phyloP scores from a whole-genome alignment of 2,113 vertebrate species.

The Numenius arquata region DNA sequence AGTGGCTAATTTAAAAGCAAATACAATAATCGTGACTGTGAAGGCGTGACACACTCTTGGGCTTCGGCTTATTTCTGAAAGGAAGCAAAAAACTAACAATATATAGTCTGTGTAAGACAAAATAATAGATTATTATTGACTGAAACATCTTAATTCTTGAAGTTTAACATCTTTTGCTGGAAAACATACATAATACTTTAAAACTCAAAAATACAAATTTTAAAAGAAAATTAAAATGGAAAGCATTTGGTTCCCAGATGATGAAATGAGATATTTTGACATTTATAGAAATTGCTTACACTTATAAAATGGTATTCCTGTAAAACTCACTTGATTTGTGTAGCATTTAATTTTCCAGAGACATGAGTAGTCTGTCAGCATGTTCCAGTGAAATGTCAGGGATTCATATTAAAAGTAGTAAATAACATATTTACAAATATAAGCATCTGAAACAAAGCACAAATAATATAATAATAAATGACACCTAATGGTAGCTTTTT shows the following conservation, averaged over 20 bases:
- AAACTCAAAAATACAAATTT: neutral
- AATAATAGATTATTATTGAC: neutral
- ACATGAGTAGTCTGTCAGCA: neutral
- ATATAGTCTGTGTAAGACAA: neutral
- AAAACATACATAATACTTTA: neutral
- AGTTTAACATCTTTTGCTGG: neutral
- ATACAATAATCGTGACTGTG: neutral
- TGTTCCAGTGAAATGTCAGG: neutral
- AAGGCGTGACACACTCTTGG: neutral
- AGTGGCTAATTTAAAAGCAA: neutral
- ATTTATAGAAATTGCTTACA: slow-evolving; percentile 24
- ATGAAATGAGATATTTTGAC: slow-evolving; percentile 22
- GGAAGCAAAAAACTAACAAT: neutral
- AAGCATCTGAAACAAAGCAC: slow-evolving; percentile 11
- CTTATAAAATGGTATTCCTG: neutral
- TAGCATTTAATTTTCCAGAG: neutral
- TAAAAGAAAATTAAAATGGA: slow-evolving; percentile 7
- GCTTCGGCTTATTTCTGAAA: neutral
- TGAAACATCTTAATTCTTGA: neutral
- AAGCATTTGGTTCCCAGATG: neutral
- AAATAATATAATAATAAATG: neutral
- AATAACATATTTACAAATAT: slow-evolving; percentile 29
- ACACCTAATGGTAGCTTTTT: neutral
- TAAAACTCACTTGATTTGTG: slow-evolving; percentile 30
- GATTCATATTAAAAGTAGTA: slow-evolving; percentile 41